Percentiles rank a stretch among this genome's conserved stretches.
Conservation (phyloP, 2,797 vertebrate species). For the Apodemus agrarius region DNA sequence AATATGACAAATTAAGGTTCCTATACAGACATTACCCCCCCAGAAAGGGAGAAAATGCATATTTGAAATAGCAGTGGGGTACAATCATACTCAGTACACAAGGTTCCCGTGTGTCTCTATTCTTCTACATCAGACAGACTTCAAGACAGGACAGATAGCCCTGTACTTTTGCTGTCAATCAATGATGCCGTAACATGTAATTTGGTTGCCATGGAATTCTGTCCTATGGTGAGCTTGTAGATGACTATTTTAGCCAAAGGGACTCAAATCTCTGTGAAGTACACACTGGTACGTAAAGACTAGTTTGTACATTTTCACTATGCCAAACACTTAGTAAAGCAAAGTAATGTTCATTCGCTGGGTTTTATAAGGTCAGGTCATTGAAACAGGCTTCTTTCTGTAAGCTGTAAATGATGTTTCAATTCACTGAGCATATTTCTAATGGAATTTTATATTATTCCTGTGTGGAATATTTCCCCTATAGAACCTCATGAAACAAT, state of each 20-base stretch:
- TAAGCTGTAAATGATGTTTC: constrained; percentile 53
- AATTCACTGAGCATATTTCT: constrained; percentile 45
- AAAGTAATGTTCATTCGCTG: constrained; percentile 49
- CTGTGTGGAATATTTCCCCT: constrained; percentile 13
- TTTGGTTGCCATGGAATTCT: constrained; percentile 78
- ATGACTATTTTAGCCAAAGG: constrained; percentile 70
- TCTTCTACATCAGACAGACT: constrained; percentile 16
- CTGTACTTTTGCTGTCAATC: constrained; percentile 79
- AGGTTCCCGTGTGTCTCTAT: neutral
- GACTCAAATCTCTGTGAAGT: constrained; percentile 55
- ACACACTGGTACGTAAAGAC: constrained; percentile 25
- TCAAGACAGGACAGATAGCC: constrained; percentile 76
- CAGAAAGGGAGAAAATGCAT: constrained; percentile 30
- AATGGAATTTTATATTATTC: constrained; percentile 45
- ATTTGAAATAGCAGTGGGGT: constrained; percentile 67
- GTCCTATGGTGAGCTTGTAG: constrained; percentile 82
- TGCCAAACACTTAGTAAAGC: constrained; percentile 10
- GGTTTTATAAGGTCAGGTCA: constrained; percentile 52
- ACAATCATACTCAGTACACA: constrained; percentile 56
- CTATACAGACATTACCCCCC: neutral
- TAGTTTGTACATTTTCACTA: constrained; percentile 15
- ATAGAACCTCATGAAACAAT: neutral
- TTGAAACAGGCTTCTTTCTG: neutral
- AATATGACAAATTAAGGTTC: constrained; percentile 4
- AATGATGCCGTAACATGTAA: constrained; percentile 72